These are phyloP conservation scores for Trachythela sp. DNA, from an alignment of 64 coral and sea anemone species.

Conservation along the genomic window DNA sequence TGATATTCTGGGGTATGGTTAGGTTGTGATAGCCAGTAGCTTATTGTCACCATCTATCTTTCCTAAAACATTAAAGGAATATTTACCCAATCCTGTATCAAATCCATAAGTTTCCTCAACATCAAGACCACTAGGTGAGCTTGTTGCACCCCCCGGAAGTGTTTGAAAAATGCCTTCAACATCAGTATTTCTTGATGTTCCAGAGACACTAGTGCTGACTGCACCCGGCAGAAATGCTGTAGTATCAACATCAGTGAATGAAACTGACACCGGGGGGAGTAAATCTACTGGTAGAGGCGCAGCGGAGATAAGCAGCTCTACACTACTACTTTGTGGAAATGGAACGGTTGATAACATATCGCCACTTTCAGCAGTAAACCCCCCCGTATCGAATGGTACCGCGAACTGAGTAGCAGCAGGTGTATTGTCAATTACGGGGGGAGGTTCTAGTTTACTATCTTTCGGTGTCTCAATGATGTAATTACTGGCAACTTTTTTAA, in stretches of 20 bases:
- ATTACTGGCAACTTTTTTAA: not conserved
- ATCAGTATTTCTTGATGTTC: not conserved
- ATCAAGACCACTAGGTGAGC: not conserved
- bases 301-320: not conserved
- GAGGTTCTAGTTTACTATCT: not conserved
- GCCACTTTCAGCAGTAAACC: not conserved
- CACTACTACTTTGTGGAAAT: not conserved
- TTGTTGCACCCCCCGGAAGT: not conserved
- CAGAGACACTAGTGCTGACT: not conserved
- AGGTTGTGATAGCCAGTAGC: too few species aligned
- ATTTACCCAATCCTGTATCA: not conserved
- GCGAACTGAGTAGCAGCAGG: not conserved
- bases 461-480: conserved; percentile 9
- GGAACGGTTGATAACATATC: not conserved
- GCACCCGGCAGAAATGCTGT: not conserved
- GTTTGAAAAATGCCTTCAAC: conserved; percentile 23
- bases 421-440: not conserved
- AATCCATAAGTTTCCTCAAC: not conserved
- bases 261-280: not conserved
- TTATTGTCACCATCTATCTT: too few species aligned
- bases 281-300: not conserved
- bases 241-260: not conserved
- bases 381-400: not conserved
- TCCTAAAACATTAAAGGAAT: too few species aligned
- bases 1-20: too few species aligned